A percentile compares a stretch with the other conserved stretches of the same genome.
phyloP scores from a whole-genome alignment of 2,888 invertebrate species.

The Trisateles emortualis region DNA sequence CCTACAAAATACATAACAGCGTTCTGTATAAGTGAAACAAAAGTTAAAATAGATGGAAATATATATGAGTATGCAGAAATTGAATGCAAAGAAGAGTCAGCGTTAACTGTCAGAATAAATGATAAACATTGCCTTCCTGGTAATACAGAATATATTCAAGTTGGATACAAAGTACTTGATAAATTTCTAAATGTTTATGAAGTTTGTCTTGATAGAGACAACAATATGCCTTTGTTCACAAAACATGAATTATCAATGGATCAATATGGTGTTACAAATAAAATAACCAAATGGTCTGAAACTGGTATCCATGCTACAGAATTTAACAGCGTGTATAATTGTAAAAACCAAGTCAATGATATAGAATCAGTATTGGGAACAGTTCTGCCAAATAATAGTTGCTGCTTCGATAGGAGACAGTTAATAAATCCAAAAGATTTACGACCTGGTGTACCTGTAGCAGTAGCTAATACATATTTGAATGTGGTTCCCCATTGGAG shows the following conservation, averaged over 20 bases:
- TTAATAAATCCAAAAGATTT: conserved; percentile 64
- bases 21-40: conserved; percentile 49
- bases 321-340: conserved; percentile 55
- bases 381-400: conserved; percentile 45
- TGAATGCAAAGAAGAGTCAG: conserved; percentile 50
- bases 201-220: conserved; percentile 55
- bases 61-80: conserved; percentile 53
- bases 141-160: conserved; percentile 47
- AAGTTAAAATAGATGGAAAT: conserved; percentile 43
- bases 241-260: conserved; percentile 43
- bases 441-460: conserved; percentile 57
- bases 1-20: conserved; percentile 31
- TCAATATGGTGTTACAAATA: conserved; percentile 33
- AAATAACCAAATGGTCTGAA: conserved; percentile 44
- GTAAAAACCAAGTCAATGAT: conserved; percentile 42
- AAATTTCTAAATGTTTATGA: conserved; percentile 53
- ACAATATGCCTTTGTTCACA: conserved; percentile 53
- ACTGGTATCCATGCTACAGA: conserved; percentile 39
- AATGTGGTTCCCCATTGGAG: conserved; percentile 71
- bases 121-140: conserved; percentile 39
- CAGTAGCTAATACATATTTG: conserved; percentile 55
- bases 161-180: conserved; percentile 48
- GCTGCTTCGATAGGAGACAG: conserved; percentile 62
- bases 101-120: conserved; percentile 37
- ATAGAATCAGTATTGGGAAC: conserved; percentile 38